phyloP scores from a whole-genome alignment of 2,888 invertebrate species.

The Hyalella azteca region DNA sequence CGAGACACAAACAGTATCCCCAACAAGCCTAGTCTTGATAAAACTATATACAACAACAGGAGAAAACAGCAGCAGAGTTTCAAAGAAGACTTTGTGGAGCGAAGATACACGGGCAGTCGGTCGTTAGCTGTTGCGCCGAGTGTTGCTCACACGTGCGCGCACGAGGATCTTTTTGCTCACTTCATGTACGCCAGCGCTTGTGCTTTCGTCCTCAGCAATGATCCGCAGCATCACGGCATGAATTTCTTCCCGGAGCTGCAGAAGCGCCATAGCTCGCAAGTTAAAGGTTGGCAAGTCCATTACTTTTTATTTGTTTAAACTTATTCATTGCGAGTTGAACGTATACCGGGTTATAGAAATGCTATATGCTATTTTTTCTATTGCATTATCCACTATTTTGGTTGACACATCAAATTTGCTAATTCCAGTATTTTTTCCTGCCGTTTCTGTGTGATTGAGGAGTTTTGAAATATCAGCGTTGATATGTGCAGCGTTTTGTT shows the following conservation, averaged over 20 bases:
- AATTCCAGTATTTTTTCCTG: too few species aligned
- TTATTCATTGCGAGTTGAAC: too few species aligned
- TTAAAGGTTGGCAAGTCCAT: background rate
- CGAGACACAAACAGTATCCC: background rate
- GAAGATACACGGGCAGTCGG: background rate
- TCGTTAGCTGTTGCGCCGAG: background rate
- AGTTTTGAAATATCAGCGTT: too few species aligned
- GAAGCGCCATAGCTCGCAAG: background rate
- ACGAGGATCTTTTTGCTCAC: constrained; percentile 37
- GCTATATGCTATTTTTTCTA: too few species aligned
- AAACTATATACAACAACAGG: constrained; percentile 6
- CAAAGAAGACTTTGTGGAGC: background rate
- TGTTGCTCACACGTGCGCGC: constrained; percentile 4
- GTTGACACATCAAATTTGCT: too few species aligned
- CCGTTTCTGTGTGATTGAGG: too few species aligned
- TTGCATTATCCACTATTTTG: too few species aligned
- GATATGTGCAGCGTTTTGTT: too few species aligned
- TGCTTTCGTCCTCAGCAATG: constrained; percentile 1
- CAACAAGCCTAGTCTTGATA: constrained; percentile 18
- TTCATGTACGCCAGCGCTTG: constrained; percentile 37
- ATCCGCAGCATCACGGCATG: constrained; percentile 18
- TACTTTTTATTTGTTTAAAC: too few species aligned
- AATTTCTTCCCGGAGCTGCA: background rate
- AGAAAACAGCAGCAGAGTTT: background rate
- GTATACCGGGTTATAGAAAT: too few species aligned